These are phyloP conservation scores for Salminus brasiliensis DNA, from an alignment of 2,113 vertebrate genomes.

Conservation along the genomic window DNA sequence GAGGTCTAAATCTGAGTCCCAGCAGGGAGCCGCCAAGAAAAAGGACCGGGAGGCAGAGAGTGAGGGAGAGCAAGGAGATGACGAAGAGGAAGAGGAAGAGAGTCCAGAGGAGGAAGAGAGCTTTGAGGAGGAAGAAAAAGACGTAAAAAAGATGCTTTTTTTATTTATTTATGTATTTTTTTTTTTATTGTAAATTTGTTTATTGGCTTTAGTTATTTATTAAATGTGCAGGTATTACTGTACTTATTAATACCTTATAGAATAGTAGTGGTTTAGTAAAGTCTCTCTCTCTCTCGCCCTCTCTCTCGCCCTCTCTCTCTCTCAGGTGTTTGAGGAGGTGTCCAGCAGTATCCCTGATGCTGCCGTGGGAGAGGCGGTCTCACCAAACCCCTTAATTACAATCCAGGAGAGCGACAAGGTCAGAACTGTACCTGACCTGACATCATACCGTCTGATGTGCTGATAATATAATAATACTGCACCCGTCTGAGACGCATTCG, in stretches of 20 bases:
- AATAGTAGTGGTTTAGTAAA: too few species aligned
- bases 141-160: slow-evolving; percentile 58
- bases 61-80: slow-evolving; percentile 39
- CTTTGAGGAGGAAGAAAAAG: slow-evolving; percentile 49
- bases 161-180: background rate
- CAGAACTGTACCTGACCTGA: background rate
- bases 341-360: background rate
- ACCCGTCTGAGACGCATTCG: too few species aligned
- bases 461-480: too few species aligned
- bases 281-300: background rate
- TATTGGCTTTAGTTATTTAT: too few species aligned
- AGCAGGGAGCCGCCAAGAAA: slow-evolving; percentile 36
- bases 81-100: slow-evolving; percentile 41
- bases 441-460: background rate
- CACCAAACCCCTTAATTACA: slow-evolving; percentile 59
- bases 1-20: slow-evolving; percentile 69
- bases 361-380: background rate
- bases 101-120: slow-evolving; percentile 53
- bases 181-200: background rate
- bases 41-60: slow-evolving; percentile 19
- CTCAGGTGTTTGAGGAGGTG: slow-evolving; percentile 67
- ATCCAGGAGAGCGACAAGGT: slow-evolving; percentile 68
- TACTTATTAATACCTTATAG: too few species aligned
- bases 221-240: background rate
- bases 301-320: background rate